Percentiles rank a stretch among this genome's conserved stretches.
phyloP scores from a whole-genome alignment of 92 coral and sea anemone genomes.

The Desmophyllum pertusum region DNA sequence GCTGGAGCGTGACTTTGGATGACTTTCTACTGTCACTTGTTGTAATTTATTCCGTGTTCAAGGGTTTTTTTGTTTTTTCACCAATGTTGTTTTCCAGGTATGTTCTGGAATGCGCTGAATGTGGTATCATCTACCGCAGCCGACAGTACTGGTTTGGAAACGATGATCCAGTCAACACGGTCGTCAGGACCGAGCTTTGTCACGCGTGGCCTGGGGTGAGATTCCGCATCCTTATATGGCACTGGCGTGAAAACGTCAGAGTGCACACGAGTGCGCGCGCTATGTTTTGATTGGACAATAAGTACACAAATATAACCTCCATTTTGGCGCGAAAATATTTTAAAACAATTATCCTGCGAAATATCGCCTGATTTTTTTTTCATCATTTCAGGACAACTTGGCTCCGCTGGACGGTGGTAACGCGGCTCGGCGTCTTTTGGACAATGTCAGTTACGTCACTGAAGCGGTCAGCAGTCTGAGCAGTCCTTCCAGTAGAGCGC shows the following conservation, averaged over 20 bases:
- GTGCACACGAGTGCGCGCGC: too few relatives aligned
- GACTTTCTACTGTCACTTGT: not conserved
- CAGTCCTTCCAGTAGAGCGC: constrained; percentile 80
- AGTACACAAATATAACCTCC: too few relatives aligned
- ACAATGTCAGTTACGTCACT: constrained; percentile 78
- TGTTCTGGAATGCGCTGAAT: constrained; percentile 89
- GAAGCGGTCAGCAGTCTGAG: constrained; percentile 83
- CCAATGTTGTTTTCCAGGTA: constrained; percentile 62
- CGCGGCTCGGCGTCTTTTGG: constrained; percentile 93
- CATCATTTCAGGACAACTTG: constrained; percentile 64
- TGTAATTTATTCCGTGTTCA: not conserved
- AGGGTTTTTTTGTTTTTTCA: too few relatives aligned
- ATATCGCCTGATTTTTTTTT: too few relatives aligned
- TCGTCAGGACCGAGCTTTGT: constrained; percentile 88
- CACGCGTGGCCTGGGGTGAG: constrained; percentile 99
- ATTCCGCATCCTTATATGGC: not conserved
- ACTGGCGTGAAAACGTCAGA: too few relatives aligned
- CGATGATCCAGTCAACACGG: constrained; percentile 87
- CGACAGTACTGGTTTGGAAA: constrained; percentile 98
- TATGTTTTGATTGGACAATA: too few relatives aligned
- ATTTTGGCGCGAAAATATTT: not conserved
- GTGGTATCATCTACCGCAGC: constrained; percentile 93
- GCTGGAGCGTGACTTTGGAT: not conserved
- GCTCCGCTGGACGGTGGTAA: constrained; percentile 81
- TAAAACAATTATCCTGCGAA: too few relatives aligned